These are phyloP conservation scores for Ametastegia equiseti DNA, from an alignment of 2,888 invertebrate species.

Conservation along the genomic window DNA sequence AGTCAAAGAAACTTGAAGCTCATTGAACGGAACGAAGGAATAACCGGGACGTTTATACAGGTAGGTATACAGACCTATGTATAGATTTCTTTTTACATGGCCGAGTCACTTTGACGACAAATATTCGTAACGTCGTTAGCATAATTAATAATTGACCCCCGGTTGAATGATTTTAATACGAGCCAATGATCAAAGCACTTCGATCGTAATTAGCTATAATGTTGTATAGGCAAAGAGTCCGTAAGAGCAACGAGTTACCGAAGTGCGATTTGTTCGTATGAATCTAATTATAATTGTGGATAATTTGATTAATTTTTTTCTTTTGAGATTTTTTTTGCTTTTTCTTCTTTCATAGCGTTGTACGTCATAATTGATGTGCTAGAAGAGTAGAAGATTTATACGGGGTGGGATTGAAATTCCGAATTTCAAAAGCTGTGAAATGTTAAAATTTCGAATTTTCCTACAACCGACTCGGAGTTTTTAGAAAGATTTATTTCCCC, in stretches of 20 bases:
- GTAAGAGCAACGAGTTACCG: not conserved
- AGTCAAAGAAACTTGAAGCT: not conserved
- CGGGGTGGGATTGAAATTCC: too few relatives aligned
- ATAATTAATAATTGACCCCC: not conserved
- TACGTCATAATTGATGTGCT: not conserved
- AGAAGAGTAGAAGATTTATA: too few relatives aligned
- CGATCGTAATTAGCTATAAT: not conserved
- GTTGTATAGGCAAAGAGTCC: not conserved
- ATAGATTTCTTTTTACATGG: not conserved
- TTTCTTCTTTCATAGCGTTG: not conserved
- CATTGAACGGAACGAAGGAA: not conserved
- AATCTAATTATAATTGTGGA: not conserved
- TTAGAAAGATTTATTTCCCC: too few relatives aligned
- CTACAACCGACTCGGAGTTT: too few relatives aligned
- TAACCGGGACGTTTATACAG: not conserved
- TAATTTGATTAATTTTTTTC: not conserved
- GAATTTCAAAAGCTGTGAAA: too few relatives aligned
- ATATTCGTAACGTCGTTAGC: not conserved
- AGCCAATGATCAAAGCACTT: slow-evolving; percentile 15
- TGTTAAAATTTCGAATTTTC: too few relatives aligned
- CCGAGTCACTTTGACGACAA: not conserved
- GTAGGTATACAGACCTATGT: not conserved
- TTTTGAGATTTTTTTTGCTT: not conserved
- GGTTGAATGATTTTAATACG: slow-evolving; percentile 9
- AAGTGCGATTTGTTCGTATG: not conserved